Percentiles rank a stretch among this genome's conserved stretches.
phyloP scores from a whole-genome alignment of 1,140 invertebrate species.

The Pseudomyrmex flavicornis region DNA sequence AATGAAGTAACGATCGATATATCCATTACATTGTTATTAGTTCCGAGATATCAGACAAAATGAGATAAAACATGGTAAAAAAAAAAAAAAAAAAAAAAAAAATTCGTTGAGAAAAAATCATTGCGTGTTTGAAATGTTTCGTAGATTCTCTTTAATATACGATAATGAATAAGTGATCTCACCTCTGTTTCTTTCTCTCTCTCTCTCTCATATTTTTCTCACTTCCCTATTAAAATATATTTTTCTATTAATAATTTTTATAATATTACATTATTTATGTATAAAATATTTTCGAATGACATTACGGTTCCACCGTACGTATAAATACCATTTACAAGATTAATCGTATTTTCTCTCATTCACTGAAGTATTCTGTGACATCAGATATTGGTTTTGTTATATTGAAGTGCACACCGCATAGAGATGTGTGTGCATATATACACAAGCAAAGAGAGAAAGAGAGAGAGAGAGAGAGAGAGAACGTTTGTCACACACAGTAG shows the following conservation, averaged over 20 bases:
- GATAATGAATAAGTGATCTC: no score
- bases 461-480: constrained; percentile 8
- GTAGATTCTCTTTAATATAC: no score
- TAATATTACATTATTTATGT: neutral
- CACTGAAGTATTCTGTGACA: constrained; percentile 3
- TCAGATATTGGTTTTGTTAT: neutral
- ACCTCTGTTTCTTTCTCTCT: no score
- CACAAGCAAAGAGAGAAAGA: constrained; percentile 13
- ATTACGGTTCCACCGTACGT: neutral
- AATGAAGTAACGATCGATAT: constrained; percentile 11
- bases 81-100: neutral
- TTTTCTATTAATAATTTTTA: neutral
- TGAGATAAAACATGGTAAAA: constrained; percentile 16
- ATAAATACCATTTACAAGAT: neutral
- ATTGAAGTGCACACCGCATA: neutral
- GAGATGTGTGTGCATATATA: neutral
- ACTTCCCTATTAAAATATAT: no score
- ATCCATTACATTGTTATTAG: constrained; percentile 40
- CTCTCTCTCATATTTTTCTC: no score
- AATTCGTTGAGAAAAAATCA: neutral
- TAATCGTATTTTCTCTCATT: constrained; percentile 17
- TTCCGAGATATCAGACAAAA: neutral
- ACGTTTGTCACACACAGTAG: neutral
- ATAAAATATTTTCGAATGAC: neutral
- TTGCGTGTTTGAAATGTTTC: neutral